These are phyloP conservation scores for Lophius piscatorius DNA, from an alignment of 2,113 vertebrate species.

Conservation along the genomic window DNA sequence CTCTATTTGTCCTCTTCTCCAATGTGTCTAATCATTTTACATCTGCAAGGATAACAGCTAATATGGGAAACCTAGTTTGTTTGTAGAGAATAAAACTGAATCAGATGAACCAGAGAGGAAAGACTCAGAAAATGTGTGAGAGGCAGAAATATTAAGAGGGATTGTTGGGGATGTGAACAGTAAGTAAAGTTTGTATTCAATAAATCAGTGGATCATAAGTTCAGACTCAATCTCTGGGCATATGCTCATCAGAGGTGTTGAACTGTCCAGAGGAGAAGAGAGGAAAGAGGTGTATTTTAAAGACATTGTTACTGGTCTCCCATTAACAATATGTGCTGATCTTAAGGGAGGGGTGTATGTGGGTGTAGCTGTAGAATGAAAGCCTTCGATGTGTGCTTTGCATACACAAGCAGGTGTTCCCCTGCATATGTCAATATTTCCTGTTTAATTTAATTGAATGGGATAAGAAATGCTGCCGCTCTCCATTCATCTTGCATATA, in stretches of 20 bases:
- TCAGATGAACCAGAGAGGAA: background rate
- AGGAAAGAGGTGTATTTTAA: no score
- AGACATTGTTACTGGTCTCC: background rate
- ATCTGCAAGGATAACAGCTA: conserved; percentile 1
- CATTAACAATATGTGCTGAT: conserved; percentile 46
- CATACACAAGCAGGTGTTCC: conserved; percentile 68
- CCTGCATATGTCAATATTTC: conserved; percentile 60
- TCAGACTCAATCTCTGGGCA: no score
- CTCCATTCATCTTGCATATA: conserved; percentile 44
- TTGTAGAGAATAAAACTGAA: conserved; percentile 5
- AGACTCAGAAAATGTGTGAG: background rate
- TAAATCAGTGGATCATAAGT: conserved; percentile 16
- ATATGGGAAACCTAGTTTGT: background rate
- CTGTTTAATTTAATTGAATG: conserved; percentile 69
- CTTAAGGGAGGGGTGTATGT: conserved; percentile 33
- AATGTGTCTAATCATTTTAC: conserved; percentile 16
- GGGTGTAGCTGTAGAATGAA: conserved; percentile 47
- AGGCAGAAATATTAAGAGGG: background rate
- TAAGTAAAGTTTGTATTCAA: conserved; percentile 24
- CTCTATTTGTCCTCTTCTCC: conserved; percentile 10
- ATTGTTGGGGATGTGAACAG: background rate
- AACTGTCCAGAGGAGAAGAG: conserved; percentile 2
- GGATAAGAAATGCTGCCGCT: conserved; percentile 57
- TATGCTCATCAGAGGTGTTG: no score
- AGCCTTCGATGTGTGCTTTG: conserved; percentile 63